Base-by-base conservation (phyloP, 2,888 invertebrate species). In the Amiota minor region DNA sequence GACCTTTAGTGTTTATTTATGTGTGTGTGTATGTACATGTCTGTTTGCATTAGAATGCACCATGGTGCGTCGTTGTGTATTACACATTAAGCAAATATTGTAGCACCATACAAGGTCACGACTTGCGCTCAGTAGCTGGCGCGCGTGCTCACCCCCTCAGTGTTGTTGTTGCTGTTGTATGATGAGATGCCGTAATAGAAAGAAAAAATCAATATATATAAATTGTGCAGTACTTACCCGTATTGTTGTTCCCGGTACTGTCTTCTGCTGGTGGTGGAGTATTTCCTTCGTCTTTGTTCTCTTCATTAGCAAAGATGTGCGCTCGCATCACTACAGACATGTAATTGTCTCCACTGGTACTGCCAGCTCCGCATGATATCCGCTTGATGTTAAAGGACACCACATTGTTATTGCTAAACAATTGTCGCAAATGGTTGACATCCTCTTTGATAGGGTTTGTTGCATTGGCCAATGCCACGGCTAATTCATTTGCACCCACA, bases 291-390 rank as follows among this genome's bases (percentile, higher is more conserved):
- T 80, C 64, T 20, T 74, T 77, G 73, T 78, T 70, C 18, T 67
- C 71, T 4, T 80, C 78, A 16, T 68, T 70, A 8, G 80, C 83
- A 53, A 71, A 82, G 20, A 89, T 83, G 70, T 83, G 81, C 18
- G 88, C 79, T 18, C 89, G 87, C 78, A 89, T 89, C 35, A 89
- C 88, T 70, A 88, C 83, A 16, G 89, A 89, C 89, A 89, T 89
- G 71, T 89, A 89, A 76, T 89, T 89, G 77, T 89, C 89, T 65
- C 89, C 89, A 67, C 84, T 83, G 79, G 84, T 86, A 76, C 89
- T 88, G 69, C 89, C 89, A 46, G 89, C 82, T 68, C 77, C 80
- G 78, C 86, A 88, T 45, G 76, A 77, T 12, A 85, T 82, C 46
- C 78, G 82, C 20, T 82, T 80, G 67, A 87, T 82, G 68, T 74